A percentile compares a stretch with the other conserved stretches of the same genome.
Evolutionary conservation across 2,888 invertebrate genomes (phyloP).

Genomic region (Nemapogon koenigi): DNA sequence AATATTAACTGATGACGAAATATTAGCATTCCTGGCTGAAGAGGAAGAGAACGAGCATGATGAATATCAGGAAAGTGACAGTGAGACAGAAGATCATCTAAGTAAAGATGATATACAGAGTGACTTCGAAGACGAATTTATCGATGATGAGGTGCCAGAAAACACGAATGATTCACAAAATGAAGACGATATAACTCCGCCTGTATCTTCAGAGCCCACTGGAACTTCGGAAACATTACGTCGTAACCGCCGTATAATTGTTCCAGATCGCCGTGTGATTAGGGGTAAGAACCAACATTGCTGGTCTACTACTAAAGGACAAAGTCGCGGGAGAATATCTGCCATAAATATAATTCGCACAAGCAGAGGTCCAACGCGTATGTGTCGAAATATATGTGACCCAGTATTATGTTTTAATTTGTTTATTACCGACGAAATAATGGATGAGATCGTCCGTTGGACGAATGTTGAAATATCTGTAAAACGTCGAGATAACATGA

Average conservation of each 20-base stretch:
- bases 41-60: constrained; percentile 9
- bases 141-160: constrained; percentile 4
- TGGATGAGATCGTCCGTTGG: constrained; percentile 1
- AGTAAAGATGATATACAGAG: constrained; percentile 7
- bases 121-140: constrained; percentile 6
- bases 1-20: constrained; percentile 6
- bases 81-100: constrained; percentile 7
- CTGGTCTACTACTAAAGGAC: background rate
- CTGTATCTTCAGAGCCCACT: too few relatives aligned
- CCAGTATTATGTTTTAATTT: constrained; percentile 3
- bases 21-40: constrained; percentile 4
- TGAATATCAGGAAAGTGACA: constrained; percentile 9
- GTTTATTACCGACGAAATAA: constrained; percentile 7
- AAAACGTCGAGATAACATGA: constrained; percentile 6
- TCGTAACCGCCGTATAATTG: background rate
- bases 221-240: background rate
- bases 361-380: constrained; percentile 12
- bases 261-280: background rate
- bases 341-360: background rate
- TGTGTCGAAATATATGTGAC: constrained; percentile 15
- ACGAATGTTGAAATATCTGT: constrained; percentile 3
- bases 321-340: background rate
- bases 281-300: background rate
- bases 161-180: constrained; percentile 3
- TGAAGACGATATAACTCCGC: too few relatives aligned